Conservation (phyloP, 2,888 invertebrate genomes). For the Cephus pulcher region DNA sequence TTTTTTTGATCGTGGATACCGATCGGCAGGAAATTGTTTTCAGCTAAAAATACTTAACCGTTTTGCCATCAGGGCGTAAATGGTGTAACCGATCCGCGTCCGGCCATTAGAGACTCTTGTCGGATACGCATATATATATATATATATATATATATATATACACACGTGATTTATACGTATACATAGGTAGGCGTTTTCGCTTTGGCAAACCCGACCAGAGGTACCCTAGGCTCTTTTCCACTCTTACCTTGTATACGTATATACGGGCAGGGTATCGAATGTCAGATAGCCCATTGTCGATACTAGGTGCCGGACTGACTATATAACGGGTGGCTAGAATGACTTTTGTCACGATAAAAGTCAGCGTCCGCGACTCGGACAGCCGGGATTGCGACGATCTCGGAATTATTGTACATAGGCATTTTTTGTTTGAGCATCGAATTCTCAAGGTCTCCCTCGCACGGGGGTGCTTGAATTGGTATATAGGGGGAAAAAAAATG, state of each 20-base stretch:
- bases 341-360: not conserved
- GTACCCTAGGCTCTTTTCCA: not conserved
- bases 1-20: not conserved
- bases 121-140: not conserved
- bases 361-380: not conserved
- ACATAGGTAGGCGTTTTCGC: not conserved
- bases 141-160: not conserved
- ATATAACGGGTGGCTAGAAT: not conserved
- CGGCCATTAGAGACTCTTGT: slow-evolving; percentile 14
- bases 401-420: no score
- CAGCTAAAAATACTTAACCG: slow-evolving; percentile 15
- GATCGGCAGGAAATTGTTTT: slow-evolving; percentile 8
- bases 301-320: not conserved
- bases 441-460: no score
- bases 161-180: not conserved
- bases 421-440: no score
- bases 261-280: not conserved
- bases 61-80: slow-evolving; percentile 12
- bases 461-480: not conserved
- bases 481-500: not conserved
- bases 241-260: not conserved
- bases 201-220: not conserved
- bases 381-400: no score
- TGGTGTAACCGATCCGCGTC: slow-evolving; percentile 18
- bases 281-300: not conserved